Conservation (phyloP, 2,113 vertebrate species). For the Felis chaus region DNA sequence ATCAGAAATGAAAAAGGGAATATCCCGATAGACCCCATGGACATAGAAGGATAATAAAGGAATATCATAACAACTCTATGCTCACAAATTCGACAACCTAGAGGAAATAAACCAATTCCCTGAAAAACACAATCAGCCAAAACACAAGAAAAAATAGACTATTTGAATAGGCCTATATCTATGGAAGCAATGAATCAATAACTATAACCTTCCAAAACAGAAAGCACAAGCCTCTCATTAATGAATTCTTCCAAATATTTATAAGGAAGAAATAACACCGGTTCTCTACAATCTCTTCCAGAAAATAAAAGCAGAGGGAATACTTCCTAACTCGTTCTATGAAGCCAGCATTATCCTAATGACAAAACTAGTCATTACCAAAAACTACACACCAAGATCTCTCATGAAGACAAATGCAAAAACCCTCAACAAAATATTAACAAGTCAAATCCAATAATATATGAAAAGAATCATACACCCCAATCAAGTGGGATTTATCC, state of each 20-base stretch:
- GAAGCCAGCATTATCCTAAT: neutral
- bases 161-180: neutral
- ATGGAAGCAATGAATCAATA: neutral
- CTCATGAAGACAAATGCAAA: neutral
- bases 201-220: constrained; percentile 13
- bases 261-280: constrained; percentile 4
- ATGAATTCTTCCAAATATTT: neutral
- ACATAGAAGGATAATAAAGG: neutral
- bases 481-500: no score
- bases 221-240: neutral
- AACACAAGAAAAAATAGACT: neutral
- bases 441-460: no score
- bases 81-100: neutral
- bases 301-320: neutral
- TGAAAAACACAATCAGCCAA: neutral
- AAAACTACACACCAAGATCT: neutral
- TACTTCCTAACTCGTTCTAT: neutral
- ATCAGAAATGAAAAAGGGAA: neutral
- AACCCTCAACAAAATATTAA: neutral
- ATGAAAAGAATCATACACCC: no score
- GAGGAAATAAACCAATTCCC: neutral
- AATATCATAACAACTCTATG: neutral
- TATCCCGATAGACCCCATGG: neutral
- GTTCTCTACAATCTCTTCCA: constrained; percentile 20
- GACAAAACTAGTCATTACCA: neutral